Evolutionary conservation across 1,140 invertebrate species (phyloP).

Genomic region (Hermatobates lingyangjiaoensis): DNA sequence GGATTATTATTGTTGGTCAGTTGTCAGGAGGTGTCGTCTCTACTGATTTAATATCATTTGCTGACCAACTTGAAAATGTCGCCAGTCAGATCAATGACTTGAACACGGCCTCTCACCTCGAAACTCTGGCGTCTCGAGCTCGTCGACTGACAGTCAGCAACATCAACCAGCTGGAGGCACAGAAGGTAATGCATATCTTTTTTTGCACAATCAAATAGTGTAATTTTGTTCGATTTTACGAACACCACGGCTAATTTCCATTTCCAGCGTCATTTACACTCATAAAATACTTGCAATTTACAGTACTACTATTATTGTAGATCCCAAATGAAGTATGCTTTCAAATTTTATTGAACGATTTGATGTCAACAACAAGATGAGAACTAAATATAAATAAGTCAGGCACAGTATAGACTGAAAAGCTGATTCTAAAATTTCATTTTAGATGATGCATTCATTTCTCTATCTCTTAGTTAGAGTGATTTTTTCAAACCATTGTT

Average conservation of each 20-base stretch:
- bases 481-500: no score
- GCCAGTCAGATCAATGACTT: conserved; percentile 47
- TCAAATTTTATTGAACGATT: neutral
- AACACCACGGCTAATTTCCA: no score
- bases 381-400: neutral
- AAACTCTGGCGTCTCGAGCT: conserved; percentile 38
- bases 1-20: conserved; percentile 20
- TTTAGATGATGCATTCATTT: no score
- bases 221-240: no score
- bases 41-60: conserved; percentile 47
- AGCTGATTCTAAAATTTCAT: no score
- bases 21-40: conserved; percentile 40
- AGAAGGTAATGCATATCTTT: conserved; percentile 16
- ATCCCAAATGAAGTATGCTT: neutral
- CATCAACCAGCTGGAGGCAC: conserved; percentile 40
- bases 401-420: neutral
- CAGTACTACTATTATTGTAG: neutral
- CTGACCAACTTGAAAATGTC: conserved; percentile 51
- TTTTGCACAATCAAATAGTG: neutral
- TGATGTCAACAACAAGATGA: neutral
- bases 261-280: neutral
- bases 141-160: conserved; percentile 37
- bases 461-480: no score
- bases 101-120: conserved; percentile 39
- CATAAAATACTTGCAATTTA: neutral